Evolutionary conservation across 2,888 invertebrate genomes (phyloP).

Genomic region (Lasioglossum lativentre): DNA sequence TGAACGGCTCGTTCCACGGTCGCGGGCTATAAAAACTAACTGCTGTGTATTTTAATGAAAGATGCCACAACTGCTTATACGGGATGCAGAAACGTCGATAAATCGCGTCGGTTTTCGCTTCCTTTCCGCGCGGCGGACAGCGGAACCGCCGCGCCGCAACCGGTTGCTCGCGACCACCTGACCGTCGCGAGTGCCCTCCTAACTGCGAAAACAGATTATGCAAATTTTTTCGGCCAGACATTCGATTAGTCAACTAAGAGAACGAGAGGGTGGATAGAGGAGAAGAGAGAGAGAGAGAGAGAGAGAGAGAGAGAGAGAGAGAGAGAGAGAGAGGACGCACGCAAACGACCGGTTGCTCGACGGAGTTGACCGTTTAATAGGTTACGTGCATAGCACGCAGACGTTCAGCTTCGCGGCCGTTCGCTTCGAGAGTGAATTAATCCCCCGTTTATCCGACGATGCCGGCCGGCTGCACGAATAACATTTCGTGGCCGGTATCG

Average conservation of each 20-base stretch:
- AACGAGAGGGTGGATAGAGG: neutral
- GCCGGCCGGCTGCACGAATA: constrained; percentile 38
- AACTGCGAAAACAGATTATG: constrained; percentile 52
- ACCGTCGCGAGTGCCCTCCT: constrained; percentile 8
- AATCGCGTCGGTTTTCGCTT: neutral
- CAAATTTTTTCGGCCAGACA: constrained; percentile 43
- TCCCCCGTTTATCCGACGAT: constrained; percentile 56
- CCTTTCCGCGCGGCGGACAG: neutral
- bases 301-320: too few species aligned
- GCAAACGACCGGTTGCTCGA: constrained; percentile 3
- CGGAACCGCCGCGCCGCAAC: neutral
- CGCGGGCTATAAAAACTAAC: neutral
- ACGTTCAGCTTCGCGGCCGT: constrained; percentile 52
- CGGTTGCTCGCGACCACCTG: constrained; percentile 9
- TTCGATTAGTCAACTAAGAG: constrained; percentile 39
- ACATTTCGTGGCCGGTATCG: constrained; percentile 34
- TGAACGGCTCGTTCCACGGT: neutral
- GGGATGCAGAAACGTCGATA: neutral
- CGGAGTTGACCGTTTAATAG: constrained; percentile 49
- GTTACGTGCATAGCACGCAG: constrained; percentile 45
- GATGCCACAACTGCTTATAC: neutral
- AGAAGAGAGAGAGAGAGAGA: neutral
- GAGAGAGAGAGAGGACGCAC: neutral
- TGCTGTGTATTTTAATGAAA: neutral
- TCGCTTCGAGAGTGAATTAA: constrained; percentile 58